Conservation (phyloP, 2,113 vertebrate genomes). For the Elgaria multicarinata region DNA sequence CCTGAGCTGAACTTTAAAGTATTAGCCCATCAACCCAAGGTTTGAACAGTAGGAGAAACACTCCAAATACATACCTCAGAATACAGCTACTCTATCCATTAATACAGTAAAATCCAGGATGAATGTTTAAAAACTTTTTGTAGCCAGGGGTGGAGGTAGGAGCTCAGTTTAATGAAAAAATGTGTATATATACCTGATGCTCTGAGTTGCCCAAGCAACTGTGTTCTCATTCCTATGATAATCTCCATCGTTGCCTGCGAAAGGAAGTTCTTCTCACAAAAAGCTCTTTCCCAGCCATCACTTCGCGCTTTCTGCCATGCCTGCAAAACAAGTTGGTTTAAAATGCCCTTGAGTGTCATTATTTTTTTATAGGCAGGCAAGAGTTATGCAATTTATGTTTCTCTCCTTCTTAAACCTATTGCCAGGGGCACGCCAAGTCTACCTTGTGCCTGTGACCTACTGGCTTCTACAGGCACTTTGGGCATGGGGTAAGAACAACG, state of each 20-base stretch:
- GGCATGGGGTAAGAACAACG: neutral
- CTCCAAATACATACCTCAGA: neutral
- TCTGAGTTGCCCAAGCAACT: slow-evolving; percentile 93
- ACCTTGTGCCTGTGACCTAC: neutral
- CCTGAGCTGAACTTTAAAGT: neutral
- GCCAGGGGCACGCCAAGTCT: neutral
- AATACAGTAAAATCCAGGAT: neutral
- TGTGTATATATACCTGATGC: slow-evolving; percentile 85
- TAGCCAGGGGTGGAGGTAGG: no score
- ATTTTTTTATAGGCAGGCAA: neutral
- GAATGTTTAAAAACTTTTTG: neutral
- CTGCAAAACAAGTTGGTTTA: slow-evolving; percentile 68
- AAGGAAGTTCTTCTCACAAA: slow-evolving; percentile 96
- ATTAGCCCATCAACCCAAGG: neutral
- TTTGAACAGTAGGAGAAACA: neutral
- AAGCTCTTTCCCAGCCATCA: slow-evolving; percentile 92
- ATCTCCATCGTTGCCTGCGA: slow-evolving; percentile 97
- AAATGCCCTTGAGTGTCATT: slow-evolving; percentile 7
- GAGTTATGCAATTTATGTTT: neutral
- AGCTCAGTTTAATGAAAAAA: neutral
- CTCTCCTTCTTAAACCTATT: neutral
- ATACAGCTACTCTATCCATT: neutral
- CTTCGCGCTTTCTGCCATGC: slow-evolving; percentile 94
- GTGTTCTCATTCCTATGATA: slow-evolving; percentile 92
- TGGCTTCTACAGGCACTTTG: no score